phyloP scores from a whole-genome alignment of 1,140 invertebrate genomes.

The Heliconius eleuchia region DNA sequence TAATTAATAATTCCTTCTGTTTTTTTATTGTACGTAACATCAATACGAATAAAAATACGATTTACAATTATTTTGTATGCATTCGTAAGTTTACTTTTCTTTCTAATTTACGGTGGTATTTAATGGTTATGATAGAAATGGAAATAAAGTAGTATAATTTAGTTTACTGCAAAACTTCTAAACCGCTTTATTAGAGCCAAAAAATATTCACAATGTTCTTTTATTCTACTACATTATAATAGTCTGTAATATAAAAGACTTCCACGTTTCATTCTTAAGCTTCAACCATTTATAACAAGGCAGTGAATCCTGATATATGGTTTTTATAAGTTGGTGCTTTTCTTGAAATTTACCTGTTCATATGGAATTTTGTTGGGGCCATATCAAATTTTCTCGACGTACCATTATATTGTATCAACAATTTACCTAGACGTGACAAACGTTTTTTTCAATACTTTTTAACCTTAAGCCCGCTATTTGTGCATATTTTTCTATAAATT shows the following conservation, averaged over 20 bases:
- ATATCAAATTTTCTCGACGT: background rate
- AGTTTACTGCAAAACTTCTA: background rate
- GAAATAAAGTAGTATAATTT: too few species aligned
- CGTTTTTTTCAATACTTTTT: too few species aligned
- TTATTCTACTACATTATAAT: constrained; percentile 1
- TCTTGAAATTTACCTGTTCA: background rate
- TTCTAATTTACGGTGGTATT: too few species aligned
- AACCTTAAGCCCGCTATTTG: too few species aligned
- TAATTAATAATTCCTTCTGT: too few species aligned
- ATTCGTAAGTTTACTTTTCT: too few species aligned
- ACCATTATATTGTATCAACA: background rate
- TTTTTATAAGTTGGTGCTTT: background rate
- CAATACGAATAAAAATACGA: too few species aligned
- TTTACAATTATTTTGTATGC: too few species aligned
- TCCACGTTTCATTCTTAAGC: background rate
- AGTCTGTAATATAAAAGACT: constrained; percentile 4
- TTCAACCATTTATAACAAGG: constrained; percentile 5
- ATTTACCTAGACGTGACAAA: too few species aligned
- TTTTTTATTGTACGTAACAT: too few species aligned
- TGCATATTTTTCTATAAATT: too few species aligned
- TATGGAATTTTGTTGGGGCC: background rate
- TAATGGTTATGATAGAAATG: too few species aligned
- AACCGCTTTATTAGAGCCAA: background rate
- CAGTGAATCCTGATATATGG: background rate
- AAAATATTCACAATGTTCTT: background rate